A percentile compares a stretch with the other conserved stretches of the same genome.
phyloP scores from a whole-genome alignment of 1,140 invertebrate species.

The Drosophila nikananu region DNA sequence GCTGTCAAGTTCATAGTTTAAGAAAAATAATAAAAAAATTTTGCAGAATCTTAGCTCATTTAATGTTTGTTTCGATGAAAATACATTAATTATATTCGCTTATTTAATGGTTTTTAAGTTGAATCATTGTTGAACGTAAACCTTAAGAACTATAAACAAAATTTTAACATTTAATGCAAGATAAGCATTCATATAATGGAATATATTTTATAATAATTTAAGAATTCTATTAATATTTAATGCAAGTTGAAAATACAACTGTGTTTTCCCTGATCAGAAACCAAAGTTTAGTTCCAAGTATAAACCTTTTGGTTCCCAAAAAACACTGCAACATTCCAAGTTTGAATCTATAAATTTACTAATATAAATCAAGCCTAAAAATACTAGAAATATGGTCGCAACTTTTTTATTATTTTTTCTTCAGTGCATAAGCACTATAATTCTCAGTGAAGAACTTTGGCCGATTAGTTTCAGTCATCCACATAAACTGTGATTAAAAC shows the following conservation, averaged over 20 bases:
- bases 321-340: too few species aligned
- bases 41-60: not conserved
- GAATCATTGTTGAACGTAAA: not conserved
- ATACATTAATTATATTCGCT: not conserved
- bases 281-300: not conserved
- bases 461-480: conserved; percentile 72
- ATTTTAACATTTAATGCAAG: too few species aligned
- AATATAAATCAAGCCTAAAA: not conserved
- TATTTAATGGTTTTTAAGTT: not conserved
- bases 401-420: not conserved
- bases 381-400: not conserved
- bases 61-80: not conserved
- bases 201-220: too few species aligned
- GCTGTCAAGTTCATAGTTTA: conserved; percentile 26
- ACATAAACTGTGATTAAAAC: conserved; percentile 77
- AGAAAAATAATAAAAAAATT: not conserved
- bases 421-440: conserved; percentile 5
- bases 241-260: not conserved
- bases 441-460: conserved; percentile 29
- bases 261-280: not conserved
- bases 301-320: too few species aligned
- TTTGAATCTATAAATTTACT: not conserved
- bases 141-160: too few species aligned
- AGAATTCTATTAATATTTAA: not conserved
- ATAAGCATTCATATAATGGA: too few species aligned